A percentile compares a stretch with the other conserved stretches of the same genome.
phyloP scores from a whole-genome alignment of 2,888 invertebrate genomes.

The Agrotis segetum region DNA sequence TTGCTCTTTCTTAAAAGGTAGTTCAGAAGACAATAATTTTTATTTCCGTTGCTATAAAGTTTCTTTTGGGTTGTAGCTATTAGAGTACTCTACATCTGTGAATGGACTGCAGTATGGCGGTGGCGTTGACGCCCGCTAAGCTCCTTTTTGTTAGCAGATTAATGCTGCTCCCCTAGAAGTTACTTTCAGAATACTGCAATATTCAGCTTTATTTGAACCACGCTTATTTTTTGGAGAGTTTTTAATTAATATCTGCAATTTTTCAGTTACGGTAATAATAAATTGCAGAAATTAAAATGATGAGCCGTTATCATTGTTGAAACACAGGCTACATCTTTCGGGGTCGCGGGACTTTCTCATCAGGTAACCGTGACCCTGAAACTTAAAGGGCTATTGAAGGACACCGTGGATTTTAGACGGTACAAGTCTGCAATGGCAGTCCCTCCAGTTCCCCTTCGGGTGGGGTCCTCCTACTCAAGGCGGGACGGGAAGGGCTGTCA shows the following conservation, averaged over 20 bases:
- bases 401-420: too few relatives aligned
- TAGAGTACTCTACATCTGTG: too few relatives aligned
- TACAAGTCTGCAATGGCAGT: too few relatives aligned
- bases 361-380: too few relatives aligned
- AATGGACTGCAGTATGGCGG: conserved; percentile 33
- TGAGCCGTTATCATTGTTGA: not conserved
- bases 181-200: conserved; percentile 43
- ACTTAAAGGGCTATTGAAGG: too few relatives aligned
- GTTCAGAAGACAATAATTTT: not conserved
- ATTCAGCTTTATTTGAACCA: conserved; percentile 37
- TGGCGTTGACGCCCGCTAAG: conserved; percentile 79
- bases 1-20: not conserved
- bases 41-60: not conserved
- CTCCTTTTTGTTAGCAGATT: conserved; percentile 82
- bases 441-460: too few relatives aligned
- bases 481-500: too few relatives aligned
- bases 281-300: too few relatives aligned
- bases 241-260: conserved; percentile 37
- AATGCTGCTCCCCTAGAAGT: conserved; percentile 66
- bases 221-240: conserved; percentile 21
- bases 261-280: not conserved
- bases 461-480: too few relatives aligned
- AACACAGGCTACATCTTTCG: not conserved
- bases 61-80: not conserved
- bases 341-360: too few relatives aligned